Percentiles rank a stretch among this genome's conserved stretches.
phyloP scores from a whole-genome alignment of 2,797 vertebrate genomes.

The Coluber constrictor region DNA sequence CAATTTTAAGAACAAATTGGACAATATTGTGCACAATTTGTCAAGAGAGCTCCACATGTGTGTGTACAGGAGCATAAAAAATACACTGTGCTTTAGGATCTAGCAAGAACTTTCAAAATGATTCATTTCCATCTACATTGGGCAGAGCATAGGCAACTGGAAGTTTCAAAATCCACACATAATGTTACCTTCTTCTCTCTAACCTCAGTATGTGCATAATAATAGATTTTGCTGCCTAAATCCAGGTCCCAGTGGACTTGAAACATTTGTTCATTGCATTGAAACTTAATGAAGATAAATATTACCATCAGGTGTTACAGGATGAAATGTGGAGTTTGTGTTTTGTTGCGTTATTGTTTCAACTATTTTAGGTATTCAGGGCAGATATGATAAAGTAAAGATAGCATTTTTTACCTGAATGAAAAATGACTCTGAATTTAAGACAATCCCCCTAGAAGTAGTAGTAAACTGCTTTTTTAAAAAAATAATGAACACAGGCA shows the following conservation, averaged over 20 bases:
- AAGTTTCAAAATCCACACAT: conserved; percentile 6
- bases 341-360: not conserved
- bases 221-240: not conserved
- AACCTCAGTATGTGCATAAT: not conserved
- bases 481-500: not conserved
- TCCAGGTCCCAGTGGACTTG: not conserved
- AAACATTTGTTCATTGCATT: not conserved
- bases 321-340: not conserved
- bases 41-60: not conserved
- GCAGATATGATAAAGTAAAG: not conserved
- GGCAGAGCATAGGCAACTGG: not conserved
- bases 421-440: not conserved
- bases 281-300: not conserved
- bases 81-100: not conserved
- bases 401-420: not conserved
- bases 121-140: not conserved
- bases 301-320: conserved; percentile 26
- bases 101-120: not conserved
- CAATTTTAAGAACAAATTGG: not conserved
- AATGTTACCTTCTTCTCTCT: not conserved
- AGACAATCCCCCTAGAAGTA: not conserved
- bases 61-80: not conserved
- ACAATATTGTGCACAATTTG: not conserved
- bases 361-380: conserved; percentile 17
- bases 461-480: not conserved